Evolutionary conservation across 2,888 invertebrate species (phyloP), one percentile per base, ranked within the genome.

Genomic region (Galerucella pusilla): DNA sequence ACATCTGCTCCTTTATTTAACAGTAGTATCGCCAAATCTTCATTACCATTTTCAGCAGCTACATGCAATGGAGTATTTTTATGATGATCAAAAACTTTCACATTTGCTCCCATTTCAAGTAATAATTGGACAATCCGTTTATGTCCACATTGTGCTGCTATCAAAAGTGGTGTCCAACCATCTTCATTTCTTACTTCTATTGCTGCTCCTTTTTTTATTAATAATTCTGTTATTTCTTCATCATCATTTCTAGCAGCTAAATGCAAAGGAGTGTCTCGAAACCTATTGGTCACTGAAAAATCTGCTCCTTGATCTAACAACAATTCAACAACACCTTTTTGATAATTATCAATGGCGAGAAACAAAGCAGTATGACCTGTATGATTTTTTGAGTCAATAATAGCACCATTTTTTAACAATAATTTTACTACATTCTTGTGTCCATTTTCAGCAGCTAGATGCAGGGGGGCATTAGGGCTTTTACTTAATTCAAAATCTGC

Each of bases 401-500:
- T 83, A 11, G 88, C 89, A 25, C 88, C 89, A 84, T 80, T 63
- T 5, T 84, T 69, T 46, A 91, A 77, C 61, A 92, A 84, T 78
- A 88, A 86, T 59, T 86, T 73, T 2, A 90, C 85, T 77, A 89
- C 85, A 16, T 87, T 82, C 2, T 79, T 70, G 54, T 87, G 88
- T 2, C 88, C 85, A 80, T 87, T 88, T 81, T 91, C 91, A 1
- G 91, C 90, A 7, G 91, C 91, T 80, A 91, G 90, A 81, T 92
- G 92, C 6, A 92, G 80, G 0, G 91, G 88, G 35, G 89, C 87
- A 84, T 91, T 91, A 16, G 54, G 64, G 68, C 7, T 65, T 68
- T 35, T 63, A 72, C 25, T 76, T 70, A 14, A 73, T 60, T 61
- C 20, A 71, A 61, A 28, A 67, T 46, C 42, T 14, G 84, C 80